Percentiles rank a stretch among this genome's conserved stretches.
phyloP scores from a whole-genome alignment of 2,113 vertebrate species.

The Lucifuga dentata region DNA sequence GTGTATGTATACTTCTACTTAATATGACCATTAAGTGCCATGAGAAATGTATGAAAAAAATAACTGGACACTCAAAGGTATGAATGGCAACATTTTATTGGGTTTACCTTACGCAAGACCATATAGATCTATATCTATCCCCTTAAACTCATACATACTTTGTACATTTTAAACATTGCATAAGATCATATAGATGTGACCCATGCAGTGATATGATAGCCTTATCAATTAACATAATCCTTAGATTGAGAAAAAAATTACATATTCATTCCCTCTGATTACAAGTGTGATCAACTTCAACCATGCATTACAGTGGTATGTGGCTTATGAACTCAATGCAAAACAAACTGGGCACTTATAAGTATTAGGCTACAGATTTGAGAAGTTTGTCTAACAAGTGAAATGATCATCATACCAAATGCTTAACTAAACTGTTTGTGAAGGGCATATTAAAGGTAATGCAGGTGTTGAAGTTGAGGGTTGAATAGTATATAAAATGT shows the following conservation, averaged over 20 bases:
- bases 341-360: conserved; percentile 76
- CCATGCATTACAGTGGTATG: conserved; percentile 78
- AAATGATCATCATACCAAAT: conserved; percentile 59
- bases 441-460: conserved; percentile 41
- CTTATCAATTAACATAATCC: conserved; percentile 55
- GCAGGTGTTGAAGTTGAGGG: conserved; percentile 30
- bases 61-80: conserved; percentile 18
- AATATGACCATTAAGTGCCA: too few relatives aligned
- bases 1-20: too few relatives aligned
- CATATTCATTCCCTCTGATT: conserved; percentile 66
- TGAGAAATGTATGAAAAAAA: not conserved
- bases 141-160: conserved; percentile 67
- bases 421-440: conserved; percentile 31
- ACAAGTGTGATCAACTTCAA: conserved; percentile 64
- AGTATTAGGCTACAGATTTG: conserved; percentile 74
- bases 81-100: conserved; percentile 77
- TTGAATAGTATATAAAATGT: conserved; percentile 35
- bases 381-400: conserved; percentile 64
- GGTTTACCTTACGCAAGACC: conserved; percentile 73
- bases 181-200: conserved; percentile 78
- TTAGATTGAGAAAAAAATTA: conserved; percentile 63
- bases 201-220: conserved; percentile 74
- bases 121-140: conserved; percentile 68
- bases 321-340: conserved; percentile 68
- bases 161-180: conserved; percentile 79